Evolutionary conservation across 2,113 vertebrate genomes (phyloP).

Genomic region (Morphnarchus princeps): DNA sequence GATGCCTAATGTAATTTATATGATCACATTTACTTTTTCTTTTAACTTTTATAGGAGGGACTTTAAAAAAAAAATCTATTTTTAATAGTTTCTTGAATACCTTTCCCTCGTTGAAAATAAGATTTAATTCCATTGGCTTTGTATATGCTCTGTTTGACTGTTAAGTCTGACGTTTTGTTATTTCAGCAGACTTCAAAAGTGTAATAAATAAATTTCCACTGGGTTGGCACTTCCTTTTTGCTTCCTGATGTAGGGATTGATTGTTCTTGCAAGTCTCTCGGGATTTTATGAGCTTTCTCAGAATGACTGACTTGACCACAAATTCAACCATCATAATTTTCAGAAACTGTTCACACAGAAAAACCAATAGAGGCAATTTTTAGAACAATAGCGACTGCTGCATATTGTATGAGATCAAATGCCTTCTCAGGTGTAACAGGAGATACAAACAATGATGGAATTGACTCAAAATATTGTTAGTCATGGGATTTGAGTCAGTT

Average conservation of each 20-base stretch:
- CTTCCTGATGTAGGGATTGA: slow-evolving; percentile 70
- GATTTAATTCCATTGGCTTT: slow-evolving; percentile 12
- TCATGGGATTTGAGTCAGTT: background rate
- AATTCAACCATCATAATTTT: slow-evolving; percentile 12
- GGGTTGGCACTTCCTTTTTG: slow-evolving; percentile 76
- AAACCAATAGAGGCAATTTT: slow-evolving; percentile 1
- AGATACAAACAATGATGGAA: slow-evolving; percentile 3
- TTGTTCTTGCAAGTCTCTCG: slow-evolving; percentile 62
- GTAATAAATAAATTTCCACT: slow-evolving; percentile 75
- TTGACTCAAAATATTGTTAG: background rate
- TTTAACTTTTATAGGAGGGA: background rate
- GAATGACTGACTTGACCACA: slow-evolving; percentile 46
- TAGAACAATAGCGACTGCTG: slow-evolving; percentile 7
- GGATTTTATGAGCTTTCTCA: slow-evolving; percentile 54
- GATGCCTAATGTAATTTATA: slow-evolving; percentile 32
- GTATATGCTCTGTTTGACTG: background rate
- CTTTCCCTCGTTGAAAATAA: background rate
- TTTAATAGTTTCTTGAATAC: background rate
- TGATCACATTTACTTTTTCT: background rate
- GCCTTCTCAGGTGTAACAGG: slow-evolving; percentile 43
- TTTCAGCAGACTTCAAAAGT: slow-evolving; percentile 72
- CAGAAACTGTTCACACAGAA: slow-evolving; percentile 9
- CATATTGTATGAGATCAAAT: slow-evolving; percentile 4
- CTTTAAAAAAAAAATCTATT: background rate
- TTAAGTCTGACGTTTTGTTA: slow-evolving; percentile 60